Conservation (phyloP, 1,140 invertebrate species). For the Trissolcus basalis region DNA sequence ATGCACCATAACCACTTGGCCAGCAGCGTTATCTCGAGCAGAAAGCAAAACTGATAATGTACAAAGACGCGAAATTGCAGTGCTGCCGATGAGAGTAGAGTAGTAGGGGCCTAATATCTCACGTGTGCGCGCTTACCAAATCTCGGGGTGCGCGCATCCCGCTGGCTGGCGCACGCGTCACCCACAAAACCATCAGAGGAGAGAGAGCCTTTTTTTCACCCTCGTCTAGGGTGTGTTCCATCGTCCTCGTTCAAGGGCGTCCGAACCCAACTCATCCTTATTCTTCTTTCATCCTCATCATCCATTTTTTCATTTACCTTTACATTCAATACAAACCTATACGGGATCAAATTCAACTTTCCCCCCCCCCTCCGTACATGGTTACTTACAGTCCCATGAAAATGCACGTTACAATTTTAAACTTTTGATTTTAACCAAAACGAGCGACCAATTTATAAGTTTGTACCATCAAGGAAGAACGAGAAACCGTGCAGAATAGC, state of each 20-base stretch:
- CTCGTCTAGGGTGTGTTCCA: slow-evolving; percentile 59
- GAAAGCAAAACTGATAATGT: slow-evolving; percentile 10
- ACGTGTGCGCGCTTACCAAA: slow-evolving; percentile 42
- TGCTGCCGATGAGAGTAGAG: slow-evolving; percentile 35
- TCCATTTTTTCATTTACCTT: too few relatives aligned
- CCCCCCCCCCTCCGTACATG: too few relatives aligned
- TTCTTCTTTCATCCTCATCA: slow-evolving; percentile 64
- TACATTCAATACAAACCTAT: too few relatives aligned
- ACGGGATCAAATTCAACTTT: too few relatives aligned
- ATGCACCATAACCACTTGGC: too few relatives aligned
- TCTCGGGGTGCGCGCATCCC: slow-evolving; percentile 37
- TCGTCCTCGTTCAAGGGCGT: slow-evolving; percentile 73
- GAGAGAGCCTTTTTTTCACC: not conserved
- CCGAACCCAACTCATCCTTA: slow-evolving; percentile 57
- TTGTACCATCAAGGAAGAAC: too few relatives aligned
- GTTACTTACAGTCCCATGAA: too few relatives aligned
- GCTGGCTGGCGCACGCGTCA: slow-evolving; percentile 66
- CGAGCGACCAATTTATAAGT: too few relatives aligned
- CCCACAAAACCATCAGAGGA: slow-evolving; percentile 63
- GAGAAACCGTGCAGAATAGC: slow-evolving; percentile 24
- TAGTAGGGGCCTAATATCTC: slow-evolving; percentile 43
- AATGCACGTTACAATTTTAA: too few relatives aligned
- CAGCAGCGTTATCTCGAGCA: not conserved
- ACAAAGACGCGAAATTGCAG: slow-evolving; percentile 29
- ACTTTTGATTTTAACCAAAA: too few relatives aligned